These are phyloP conservation scores for Phocoena sinus DNA, from an alignment of 2,113 vertebrate genomes.

Conservation along the genomic window DNA sequence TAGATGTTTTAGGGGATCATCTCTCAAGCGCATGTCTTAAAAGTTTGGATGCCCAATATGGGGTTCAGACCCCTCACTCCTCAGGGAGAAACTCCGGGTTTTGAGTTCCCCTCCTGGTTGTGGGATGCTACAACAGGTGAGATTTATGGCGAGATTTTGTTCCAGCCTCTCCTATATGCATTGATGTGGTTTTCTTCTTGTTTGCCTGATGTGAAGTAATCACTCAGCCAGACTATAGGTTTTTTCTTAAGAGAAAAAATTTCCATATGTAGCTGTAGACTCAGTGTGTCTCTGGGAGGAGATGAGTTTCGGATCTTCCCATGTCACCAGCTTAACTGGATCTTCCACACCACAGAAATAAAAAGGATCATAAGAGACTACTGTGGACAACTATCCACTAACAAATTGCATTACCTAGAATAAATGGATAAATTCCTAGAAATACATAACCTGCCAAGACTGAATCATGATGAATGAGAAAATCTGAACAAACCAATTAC, in stretches of 20 bases:
- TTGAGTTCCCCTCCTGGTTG: background rate
- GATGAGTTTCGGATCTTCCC: background rate
- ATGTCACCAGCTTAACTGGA: background rate
- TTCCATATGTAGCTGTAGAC: background rate
- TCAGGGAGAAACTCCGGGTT: background rate
- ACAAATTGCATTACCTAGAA: background rate
- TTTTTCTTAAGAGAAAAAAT: background rate
- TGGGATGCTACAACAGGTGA: background rate
- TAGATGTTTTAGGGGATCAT: background rate
- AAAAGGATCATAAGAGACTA: background rate
- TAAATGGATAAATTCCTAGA: background rate
- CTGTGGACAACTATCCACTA: background rate
- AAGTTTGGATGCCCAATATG: background rate
- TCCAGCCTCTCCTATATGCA: background rate
- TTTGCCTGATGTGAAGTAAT: background rate
- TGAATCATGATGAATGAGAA: background rate
- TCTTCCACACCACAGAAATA: background rate
- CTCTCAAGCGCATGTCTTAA: background rate
- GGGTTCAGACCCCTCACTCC: background rate
- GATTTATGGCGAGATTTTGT: background rate
- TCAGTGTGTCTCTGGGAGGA: accelerated
- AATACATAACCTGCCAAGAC: background rate
- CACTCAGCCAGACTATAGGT: background rate
- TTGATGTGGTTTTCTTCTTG: background rate
- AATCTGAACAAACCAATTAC: background rate